Evolutionary conservation across 1,140 invertebrate genomes (phyloP).

Genomic region (Daktulosphaira vitifoliae): DNA sequence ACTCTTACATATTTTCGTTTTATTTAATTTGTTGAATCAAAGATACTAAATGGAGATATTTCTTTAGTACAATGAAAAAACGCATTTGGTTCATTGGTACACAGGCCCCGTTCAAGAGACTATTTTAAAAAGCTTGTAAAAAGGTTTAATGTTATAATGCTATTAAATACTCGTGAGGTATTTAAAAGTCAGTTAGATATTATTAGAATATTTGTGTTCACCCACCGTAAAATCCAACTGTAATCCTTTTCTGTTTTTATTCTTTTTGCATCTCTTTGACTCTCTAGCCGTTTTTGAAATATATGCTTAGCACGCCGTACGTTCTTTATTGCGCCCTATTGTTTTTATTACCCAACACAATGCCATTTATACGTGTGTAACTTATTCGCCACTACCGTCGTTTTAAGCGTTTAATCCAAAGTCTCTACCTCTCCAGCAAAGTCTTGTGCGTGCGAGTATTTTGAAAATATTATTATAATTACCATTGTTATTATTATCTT

Average conservation of each 20-base stretch:
- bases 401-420: slow-evolving; percentile 22
- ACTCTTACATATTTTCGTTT: too few relatives aligned
- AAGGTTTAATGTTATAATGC: too few relatives aligned
- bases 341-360: slow-evolving; percentile 20
- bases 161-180: not conserved
- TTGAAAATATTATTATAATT: slow-evolving; percentile 4
- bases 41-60: too few relatives aligned
- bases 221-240: not conserved
- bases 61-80: too few relatives aligned
- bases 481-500: not conserved
- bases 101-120: not conserved
- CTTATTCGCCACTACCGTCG: not conserved
- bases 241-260: slow-evolving; percentile 24
- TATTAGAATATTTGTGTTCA: too few relatives aligned
- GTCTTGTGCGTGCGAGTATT: not conserved
- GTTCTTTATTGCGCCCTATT: slow-evolving; percentile 31
- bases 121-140: not conserved
- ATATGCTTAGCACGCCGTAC: slow-evolving; percentile 7
- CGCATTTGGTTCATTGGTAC: slow-evolving; percentile 8
- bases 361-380: not conserved
- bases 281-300: not conserved
- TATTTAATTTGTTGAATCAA: too few relatives aligned
- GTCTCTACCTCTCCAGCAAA: not conserved
- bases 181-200: slow-evolving; percentile 29
- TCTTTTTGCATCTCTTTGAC: not conserved